Conservation (phyloP, 2,113 vertebrate genomes). For the Meriones unguiculatus region DNA sequence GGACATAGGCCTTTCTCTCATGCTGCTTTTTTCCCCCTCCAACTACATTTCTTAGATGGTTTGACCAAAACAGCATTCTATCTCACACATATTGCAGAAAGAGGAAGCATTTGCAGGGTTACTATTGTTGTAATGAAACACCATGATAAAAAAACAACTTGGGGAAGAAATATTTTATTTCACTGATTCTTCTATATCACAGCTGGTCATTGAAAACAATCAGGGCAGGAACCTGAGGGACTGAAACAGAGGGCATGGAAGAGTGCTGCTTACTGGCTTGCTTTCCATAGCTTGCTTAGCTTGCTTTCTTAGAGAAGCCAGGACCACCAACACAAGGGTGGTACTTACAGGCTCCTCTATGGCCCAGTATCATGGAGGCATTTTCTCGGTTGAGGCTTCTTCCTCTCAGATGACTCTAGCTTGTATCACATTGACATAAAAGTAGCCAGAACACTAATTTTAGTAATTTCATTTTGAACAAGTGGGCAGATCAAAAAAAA, state of each 20-base stretch:
- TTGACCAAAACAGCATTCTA: neutral
- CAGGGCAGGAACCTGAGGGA: neutral
- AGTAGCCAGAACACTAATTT: neutral
- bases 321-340: neutral
- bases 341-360: neutral
- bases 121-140: neutral
- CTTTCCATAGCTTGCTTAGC: too few relatives aligned
- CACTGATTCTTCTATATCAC: neutral
- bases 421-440: neutral
- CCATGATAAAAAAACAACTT: neutral
- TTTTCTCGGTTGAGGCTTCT: neutral
- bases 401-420: neutral
- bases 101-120: neutral
- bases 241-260: neutral
- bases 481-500: constrained; percentile 13
- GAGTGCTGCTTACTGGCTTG: too few relatives aligned
- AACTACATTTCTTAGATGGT: neutral
- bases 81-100: neutral
- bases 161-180: neutral
- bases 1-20: neutral
- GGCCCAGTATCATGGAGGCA: too few relatives aligned
- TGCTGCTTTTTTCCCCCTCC: constrained; percentile 27
- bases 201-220: neutral
- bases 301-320: neutral
- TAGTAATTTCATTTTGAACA: constrained; percentile 45